A percentile compares a stretch with the other conserved stretches of the same genome.
Evolutionary conservation across 2,113 vertebrate species (phyloP).

Genomic region (Hippocampus barbouri): DNA sequence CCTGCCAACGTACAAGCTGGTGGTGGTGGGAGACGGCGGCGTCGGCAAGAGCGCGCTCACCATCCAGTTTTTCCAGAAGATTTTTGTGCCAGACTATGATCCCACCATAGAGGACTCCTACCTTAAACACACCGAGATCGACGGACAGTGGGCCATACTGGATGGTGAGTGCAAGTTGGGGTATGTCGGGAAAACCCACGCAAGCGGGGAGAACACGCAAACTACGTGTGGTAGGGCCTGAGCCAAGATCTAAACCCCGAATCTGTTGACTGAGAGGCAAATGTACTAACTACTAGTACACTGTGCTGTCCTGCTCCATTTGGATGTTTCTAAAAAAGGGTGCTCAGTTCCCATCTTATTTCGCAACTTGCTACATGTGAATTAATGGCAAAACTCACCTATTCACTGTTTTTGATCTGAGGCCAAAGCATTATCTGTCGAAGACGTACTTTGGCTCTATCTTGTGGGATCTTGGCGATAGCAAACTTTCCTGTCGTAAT

Average conservation of each 20-base stretch:
- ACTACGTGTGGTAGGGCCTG: too few relatives aligned
- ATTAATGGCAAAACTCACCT: not conserved
- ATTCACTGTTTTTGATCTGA: not conserved
- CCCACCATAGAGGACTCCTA: constrained; percentile 99
- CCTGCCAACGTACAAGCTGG: constrained; percentile 95
- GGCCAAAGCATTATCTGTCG: not conserved
- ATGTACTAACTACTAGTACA: too few relatives aligned
- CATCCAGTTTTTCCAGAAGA: constrained; percentile 99
- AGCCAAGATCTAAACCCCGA: not conserved
- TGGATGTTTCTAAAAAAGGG: not conserved
- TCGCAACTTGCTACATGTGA: not conserved
- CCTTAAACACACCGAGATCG: constrained; percentile 97
- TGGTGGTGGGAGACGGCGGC: constrained; percentile 95
- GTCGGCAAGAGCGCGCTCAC: constrained; percentile 98
- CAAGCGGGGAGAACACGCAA: not conserved
- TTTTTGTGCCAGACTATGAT: constrained; percentile 98
- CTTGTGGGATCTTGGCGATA: too few relatives aligned
- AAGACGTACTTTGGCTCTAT: too few relatives aligned
- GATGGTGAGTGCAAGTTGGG: constrained; percentile 79
- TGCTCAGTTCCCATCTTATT: too few relatives aligned
- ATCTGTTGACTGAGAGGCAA: not conserved
- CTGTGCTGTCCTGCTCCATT: not conserved
- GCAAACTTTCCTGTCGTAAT: too few relatives aligned
- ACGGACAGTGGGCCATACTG: constrained; percentile 96
- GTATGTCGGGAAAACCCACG: not conserved